A percentile compares a stretch with the other conserved stretches of the same genome.
Conservation (phyloP, 2,888 invertebrate species). For the Melipona bicolor region DNA sequence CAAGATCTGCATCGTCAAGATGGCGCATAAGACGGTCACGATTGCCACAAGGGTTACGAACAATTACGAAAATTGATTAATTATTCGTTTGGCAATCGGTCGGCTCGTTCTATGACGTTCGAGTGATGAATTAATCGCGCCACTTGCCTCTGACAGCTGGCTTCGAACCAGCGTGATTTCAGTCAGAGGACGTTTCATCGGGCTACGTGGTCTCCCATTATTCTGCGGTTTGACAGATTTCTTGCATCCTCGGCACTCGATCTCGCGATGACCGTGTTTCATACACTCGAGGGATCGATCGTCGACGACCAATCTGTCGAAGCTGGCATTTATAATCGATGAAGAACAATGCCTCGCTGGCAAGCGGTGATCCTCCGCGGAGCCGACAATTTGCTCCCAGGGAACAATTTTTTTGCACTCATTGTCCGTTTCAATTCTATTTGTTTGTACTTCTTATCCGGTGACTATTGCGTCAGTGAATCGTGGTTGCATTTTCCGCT, state of each 20-base stretch:
- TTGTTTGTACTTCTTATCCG: slow-evolving; percentile 14
- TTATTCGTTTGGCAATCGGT: slow-evolving; percentile 22
- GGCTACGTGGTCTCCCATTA: neutral
- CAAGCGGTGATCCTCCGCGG: slow-evolving; percentile 31
- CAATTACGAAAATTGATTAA: slow-evolving; percentile 26
- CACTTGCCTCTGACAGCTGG: neutral
- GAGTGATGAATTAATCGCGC: slow-evolving; percentile 17
- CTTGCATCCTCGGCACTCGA: neutral
- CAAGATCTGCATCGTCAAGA: neutral
- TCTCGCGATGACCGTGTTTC: neutral
- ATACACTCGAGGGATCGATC: slow-evolving; percentile 11
- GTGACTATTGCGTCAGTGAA: slow-evolving; percentile 5
- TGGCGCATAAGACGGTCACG: neutral
- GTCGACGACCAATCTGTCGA: slow-evolving; percentile 37
- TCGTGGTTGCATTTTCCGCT: slow-evolving; percentile 22
- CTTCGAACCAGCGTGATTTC: neutral
- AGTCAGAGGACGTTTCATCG: neutral
- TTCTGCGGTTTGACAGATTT: neutral
- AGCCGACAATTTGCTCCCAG: slow-evolving; percentile 44
- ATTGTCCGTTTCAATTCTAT: slow-evolving; percentile 19
- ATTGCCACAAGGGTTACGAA: slow-evolving; percentile 2
- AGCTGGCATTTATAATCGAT: slow-evolving; percentile 55
- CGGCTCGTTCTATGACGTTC: neutral
- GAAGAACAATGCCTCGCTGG: slow-evolving; percentile 41
- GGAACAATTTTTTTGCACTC: slow-evolving; percentile 39